Evolutionary conservation across 2,888 invertebrate species (phyloP).

Genomic region (Macrosoma leucophasiata): DNA sequence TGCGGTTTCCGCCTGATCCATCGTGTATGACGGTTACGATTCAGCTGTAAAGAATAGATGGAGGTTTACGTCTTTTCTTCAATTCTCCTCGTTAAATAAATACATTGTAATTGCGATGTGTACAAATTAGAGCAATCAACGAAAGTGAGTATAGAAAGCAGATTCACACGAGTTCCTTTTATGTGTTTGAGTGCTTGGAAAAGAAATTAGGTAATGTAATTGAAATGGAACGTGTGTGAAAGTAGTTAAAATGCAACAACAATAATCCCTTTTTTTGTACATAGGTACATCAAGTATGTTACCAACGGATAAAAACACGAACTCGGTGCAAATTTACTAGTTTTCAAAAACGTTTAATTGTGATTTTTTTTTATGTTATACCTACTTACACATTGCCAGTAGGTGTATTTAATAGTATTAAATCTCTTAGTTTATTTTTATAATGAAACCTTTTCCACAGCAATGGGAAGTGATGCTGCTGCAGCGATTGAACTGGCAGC

Average conservation of each 20-base stretch:
- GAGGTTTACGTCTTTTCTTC: constrained; percentile 40
- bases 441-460: no score
- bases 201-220: constrained; percentile 23
- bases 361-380: constrained; percentile 1
- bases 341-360: constrained; percentile 2
- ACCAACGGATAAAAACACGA: no score
- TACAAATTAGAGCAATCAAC: constrained; percentile 29
- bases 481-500: constrained; percentile 86
- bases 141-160: constrained; percentile 23
- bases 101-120: constrained; percentile 32
- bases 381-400: no score
- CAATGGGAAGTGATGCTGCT: constrained; percentile 88
- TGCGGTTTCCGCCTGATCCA: constrained; percentile 70
- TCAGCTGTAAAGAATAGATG: constrained; percentile 51
- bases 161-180: constrained; percentile 49
- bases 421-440: no score
- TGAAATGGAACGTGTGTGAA: no score
- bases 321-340: no score
- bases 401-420: no score
- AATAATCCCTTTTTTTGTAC: no score
- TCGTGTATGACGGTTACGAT: constrained; percentile 70
- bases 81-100: constrained; percentile 33
- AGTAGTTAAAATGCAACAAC: no score
- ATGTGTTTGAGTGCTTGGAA: no score
- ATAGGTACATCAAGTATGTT: no score